These are phyloP conservation scores for Zaprionus africanus DNA, from an alignment of 1,140 invertebrate species.

Conservation along the genomic window DNA sequence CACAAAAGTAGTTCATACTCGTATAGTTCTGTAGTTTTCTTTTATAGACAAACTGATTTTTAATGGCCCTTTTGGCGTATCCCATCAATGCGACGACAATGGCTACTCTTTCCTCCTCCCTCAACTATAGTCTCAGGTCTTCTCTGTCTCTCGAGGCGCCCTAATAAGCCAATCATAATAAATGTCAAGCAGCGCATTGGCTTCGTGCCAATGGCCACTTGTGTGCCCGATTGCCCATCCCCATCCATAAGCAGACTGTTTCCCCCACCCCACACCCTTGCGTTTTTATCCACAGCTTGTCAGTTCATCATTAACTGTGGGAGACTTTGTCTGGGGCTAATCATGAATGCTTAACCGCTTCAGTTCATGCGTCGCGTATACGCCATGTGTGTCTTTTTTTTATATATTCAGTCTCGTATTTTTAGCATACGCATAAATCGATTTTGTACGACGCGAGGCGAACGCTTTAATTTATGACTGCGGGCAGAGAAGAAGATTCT, in stretches of 20 bases:
- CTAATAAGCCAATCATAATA: conserved; percentile 82
- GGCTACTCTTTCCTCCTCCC: conserved; percentile 2
- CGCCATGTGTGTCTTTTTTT: conserved; percentile 52
- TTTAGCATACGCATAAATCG: conserved; percentile 48
- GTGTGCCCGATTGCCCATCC: conserved; percentile 36
- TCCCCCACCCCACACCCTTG: neutral
- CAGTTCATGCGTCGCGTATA: conserved; percentile 58
- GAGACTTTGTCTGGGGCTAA: conserved; percentile 55
- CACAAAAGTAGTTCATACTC: conserved; percentile 6
- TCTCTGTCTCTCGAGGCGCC: conserved; percentile 40
- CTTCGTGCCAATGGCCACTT: conserved; percentile 68
- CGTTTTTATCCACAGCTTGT: conserved; percentile 28
- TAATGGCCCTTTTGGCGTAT: conserved; percentile 44
- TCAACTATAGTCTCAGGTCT: neutral
- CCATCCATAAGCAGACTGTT: neutral
- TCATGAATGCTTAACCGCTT: conserved; percentile 65
- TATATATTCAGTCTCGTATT: conserved; percentile 2
- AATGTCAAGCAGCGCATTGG: conserved; percentile 79
- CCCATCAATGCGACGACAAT: conserved; percentile 42
- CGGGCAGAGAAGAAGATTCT: conserved; percentile 13
- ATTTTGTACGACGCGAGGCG: conserved; percentile 17
- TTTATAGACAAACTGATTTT: conserved; percentile 12
- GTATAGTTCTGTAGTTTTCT: conserved; percentile 12
- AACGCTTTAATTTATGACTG: conserved; percentile 54
- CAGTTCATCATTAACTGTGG: conserved; percentile 58